These are phyloP conservation scores for Pachymerium ferrugineum DNA, from an alignment of 2,888 invertebrate species.

Conservation along the genomic window DNA sequence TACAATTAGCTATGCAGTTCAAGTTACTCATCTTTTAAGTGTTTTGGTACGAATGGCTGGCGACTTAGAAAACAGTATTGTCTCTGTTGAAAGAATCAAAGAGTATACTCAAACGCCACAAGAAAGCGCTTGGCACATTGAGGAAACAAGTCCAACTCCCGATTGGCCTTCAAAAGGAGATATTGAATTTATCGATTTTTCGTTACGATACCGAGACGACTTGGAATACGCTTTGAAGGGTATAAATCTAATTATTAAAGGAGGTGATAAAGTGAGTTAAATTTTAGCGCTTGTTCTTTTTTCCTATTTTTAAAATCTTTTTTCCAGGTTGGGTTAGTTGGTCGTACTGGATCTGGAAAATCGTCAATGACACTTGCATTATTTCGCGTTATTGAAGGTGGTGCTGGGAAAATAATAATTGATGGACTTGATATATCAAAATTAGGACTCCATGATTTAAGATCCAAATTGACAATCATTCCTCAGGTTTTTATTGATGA, in stretches of 20 bases:
- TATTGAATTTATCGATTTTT: background rate
- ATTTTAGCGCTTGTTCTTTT: background rate
- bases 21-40: slow-evolving; percentile 79
- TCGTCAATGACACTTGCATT: slow-evolving; percentile 80
- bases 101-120: slow-evolving; percentile 59
- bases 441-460: slow-evolving; percentile 57
- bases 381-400: slow-evolving; percentile 83
- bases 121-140: background rate
- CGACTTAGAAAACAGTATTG: slow-evolving; percentile 95
- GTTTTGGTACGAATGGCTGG: slow-evolving; percentile 95
- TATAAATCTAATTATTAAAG: background rate
- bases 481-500: slow-evolving; percentile 46
- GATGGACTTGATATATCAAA: slow-evolving; percentile 74
- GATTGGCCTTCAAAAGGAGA: slow-evolving; percentile 4
- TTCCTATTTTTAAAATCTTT: background rate
- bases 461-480: slow-evolving; percentile 47
- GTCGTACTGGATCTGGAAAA: slow-evolving; percentile 57
- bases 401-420: slow-evolving; percentile 72
- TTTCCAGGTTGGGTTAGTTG: slow-evolving; percentile 10
- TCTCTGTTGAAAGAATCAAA: slow-evolving; percentile 92
- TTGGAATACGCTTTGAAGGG: background rate
- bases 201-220: background rate
- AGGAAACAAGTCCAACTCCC: background rate
- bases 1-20: slow-evolving; percentile 62
- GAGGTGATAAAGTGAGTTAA: slow-evolving; percentile 11